phyloP scores from a whole-genome alignment of 1,140 invertebrate genomes.

The Pseudachorutes palmiensis region DNA sequence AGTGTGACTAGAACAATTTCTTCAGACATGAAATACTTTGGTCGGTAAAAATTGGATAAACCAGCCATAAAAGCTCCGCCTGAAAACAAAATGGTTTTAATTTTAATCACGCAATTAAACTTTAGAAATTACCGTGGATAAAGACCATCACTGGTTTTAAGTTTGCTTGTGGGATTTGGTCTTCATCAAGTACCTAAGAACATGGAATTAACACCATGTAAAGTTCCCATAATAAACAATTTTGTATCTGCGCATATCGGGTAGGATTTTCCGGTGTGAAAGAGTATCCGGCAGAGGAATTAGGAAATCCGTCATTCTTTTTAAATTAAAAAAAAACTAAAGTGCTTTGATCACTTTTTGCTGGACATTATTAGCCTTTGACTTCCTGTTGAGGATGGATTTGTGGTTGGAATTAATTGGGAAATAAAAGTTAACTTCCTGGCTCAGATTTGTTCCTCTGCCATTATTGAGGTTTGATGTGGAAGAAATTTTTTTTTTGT shows the following conservation, averaged over 20 bases:
- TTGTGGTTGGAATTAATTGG: too few species aligned
- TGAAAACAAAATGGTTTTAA: conserved; percentile 27
- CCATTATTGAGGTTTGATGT: not conserved
- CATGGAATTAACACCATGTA: not conserved
- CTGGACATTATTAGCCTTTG: too few species aligned
- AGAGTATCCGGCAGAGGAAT: too few species aligned
- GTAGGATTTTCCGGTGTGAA: not conserved
- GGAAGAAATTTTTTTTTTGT: not conserved
- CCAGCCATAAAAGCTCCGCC: conserved; percentile 44
- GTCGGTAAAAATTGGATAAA: conserved; percentile 40
- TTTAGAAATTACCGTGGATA: conserved; percentile 23
- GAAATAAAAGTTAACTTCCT: too few species aligned
- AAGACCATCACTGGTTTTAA: conserved; percentile 27
- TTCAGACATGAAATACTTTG: conserved; percentile 42
- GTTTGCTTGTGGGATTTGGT: not conserved
- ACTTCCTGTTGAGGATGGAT: too few species aligned
- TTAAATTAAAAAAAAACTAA: too few species aligned
- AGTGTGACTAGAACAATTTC: conserved; percentile 51
- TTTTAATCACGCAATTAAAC: not conserved
- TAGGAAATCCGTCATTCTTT: too few species aligned
- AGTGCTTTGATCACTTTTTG: too few species aligned
- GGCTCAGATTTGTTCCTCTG: too few species aligned
- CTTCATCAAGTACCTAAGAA: conserved; percentile 6
- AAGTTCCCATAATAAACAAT: not conserved
- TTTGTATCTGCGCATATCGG: not conserved